Evolutionary conservation across 2,888 invertebrate genomes (phyloP).

Genomic region (Gastracanthus pulcherrimus): DNA sequence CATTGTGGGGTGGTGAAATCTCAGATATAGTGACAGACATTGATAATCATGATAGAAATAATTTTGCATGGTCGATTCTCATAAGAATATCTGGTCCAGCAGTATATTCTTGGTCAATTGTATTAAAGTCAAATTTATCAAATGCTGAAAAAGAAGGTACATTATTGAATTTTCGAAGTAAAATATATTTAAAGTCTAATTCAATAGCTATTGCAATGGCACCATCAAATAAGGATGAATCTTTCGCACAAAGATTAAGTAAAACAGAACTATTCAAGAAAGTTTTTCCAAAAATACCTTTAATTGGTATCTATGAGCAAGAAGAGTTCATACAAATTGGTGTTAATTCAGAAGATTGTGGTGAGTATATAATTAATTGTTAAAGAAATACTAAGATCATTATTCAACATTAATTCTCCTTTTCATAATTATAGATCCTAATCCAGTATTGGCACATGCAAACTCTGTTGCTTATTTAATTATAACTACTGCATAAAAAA

Average conservation of each 20-base stretch:
- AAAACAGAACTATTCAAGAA: conserved; percentile 8
- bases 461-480: conserved; percentile 14
- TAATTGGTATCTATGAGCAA: neutral
- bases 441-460: neutral
- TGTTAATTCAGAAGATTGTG: neutral
- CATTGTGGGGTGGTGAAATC: conserved; percentile 19
- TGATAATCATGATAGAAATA: neutral
- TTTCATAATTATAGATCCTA: neutral
- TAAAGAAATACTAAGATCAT: neutral
- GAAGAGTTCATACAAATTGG: conserved; percentile 21
- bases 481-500: neutral
- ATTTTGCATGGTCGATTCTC: neutral
- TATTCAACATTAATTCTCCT: neutral
- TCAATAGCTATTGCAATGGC: conserved; percentile 15
- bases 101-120: conserved; percentile 14
- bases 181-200: neutral
- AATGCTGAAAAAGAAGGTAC: neutral
- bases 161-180: neutral
- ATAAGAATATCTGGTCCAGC: conserved; percentile 19
- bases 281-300: conserved; percentile 23
- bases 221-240: conserved; percentile 2
- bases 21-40: neutral
- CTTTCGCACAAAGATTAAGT: neutral
- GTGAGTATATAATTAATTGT: neutral
- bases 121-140: neutral